Conservation (phyloP, 2,113 vertebrate genomes). For the Caracal caracal region DNA sequence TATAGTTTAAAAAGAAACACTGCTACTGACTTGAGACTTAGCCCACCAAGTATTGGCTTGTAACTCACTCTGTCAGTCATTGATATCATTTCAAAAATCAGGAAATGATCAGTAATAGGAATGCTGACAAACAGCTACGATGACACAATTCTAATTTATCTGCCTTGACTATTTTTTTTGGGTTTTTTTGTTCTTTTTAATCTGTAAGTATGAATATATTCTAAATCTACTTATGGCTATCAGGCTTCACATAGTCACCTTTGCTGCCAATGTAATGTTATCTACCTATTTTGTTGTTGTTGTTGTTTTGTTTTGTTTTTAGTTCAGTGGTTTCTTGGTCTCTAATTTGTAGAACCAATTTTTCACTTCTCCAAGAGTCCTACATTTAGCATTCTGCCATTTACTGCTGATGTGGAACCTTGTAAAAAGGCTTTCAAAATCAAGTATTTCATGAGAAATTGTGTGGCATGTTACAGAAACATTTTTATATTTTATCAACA, state of each 20-base stretch:
- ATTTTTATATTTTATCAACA: conserved; percentile 66
- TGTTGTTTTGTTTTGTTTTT: background rate
- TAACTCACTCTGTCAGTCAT: conserved; percentile 76
- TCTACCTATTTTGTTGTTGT: conserved; percentile 63
- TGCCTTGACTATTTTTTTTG: conserved; percentile 63
- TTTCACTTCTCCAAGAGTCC: conserved; percentile 80
- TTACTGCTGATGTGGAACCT: conserved; percentile 81
- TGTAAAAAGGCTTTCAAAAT: conserved; percentile 75
- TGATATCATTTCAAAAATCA: conserved; percentile 42
- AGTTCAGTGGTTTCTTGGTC: conserved; percentile 81
- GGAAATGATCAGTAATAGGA: conserved; percentile 63
- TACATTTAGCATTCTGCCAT: conserved; percentile 78
- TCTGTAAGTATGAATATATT: conserved; percentile 82
- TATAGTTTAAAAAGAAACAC: conserved; percentile 52
- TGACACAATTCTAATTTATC: conserved; percentile 78
- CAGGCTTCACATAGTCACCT: conserved; percentile 78
- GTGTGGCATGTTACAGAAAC: conserved; percentile 40
- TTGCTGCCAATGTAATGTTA: conserved; percentile 79
- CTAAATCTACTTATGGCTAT: conserved; percentile 81
- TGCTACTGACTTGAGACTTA: conserved; percentile 67
- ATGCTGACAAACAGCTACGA: conserved; percentile 69
- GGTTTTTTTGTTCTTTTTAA: conserved; percentile 33
- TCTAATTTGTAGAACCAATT: conserved; percentile 81
- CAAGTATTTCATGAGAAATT: conserved; percentile 57
- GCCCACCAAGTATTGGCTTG: conserved; percentile 67